Base-by-base conservation (phyloP, 1,140 invertebrate species). In the Rhagoletis zephyria region DNA sequence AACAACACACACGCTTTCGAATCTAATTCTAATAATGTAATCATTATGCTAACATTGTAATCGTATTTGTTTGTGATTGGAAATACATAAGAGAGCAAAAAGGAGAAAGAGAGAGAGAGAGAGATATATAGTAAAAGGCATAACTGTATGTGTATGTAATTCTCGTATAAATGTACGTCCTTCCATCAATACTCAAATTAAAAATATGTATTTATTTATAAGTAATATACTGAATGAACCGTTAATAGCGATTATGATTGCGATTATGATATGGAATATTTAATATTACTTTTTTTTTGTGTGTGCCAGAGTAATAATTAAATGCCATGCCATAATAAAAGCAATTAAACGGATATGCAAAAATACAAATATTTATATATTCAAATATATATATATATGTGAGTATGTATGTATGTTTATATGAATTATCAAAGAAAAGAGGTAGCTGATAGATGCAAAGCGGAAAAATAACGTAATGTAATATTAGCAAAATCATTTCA, bases 1-100 rank as follows among this genome's bases (percentile, higher is more conserved):
- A 85, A 85, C 85, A 85, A 85, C 85, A 85, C 85, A 85, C 85
- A 85, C 56, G 56, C 59, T 67, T 81, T 16, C 45, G 51, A 30
- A 85, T 40, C 42, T 61, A 85, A 85, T 85, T 63, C 14, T 85
- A 40, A 81, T 48, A 16, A 81, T 51, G 9, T 61, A 85, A 60
- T 61, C 14, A 19, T 30, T 19, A 51, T 81, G 48, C 74, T 81
- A 56, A 59, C 19, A 56, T 81, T 81, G 45, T 81, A 51, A 81
- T 81, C 9, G 14, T 48, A 81, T 67, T 67, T 19, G 64, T 10
- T 67, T 67, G 30, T 67, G 10, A 40, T 40, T 40, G 64, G 10
- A 40, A 56, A 81, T 56, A 81, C 74, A 56, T 30, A 51, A 56
- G 74, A 81, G 51, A 81, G 74, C 48, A 56, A 81, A 59, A 56